Conservation (phyloP, 2,888 invertebrate genomes). For the Macrophya alboannulata region DNA sequence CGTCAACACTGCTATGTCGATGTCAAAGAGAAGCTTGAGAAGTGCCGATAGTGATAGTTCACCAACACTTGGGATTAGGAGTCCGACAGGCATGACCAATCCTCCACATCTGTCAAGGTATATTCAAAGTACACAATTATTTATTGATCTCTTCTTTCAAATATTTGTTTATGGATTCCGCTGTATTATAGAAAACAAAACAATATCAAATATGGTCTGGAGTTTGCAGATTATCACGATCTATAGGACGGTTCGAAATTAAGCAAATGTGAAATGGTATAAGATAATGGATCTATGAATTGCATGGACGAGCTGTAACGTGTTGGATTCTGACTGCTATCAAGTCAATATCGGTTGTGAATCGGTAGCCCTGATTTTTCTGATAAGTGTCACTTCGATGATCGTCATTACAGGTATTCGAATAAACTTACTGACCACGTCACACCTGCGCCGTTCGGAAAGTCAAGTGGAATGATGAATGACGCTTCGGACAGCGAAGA, state of each 20-base stretch:
- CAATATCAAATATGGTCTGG: no score
- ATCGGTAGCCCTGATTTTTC: background rate
- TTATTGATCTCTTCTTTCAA: no score
- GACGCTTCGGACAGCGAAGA: constrained; percentile 77
- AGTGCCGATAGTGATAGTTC: constrained; percentile 15
- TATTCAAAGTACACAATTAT: background rate
- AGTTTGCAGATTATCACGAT: no score
- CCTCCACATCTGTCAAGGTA: constrained; percentile 37
- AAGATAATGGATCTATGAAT: no score
- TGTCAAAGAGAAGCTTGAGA: constrained; percentile 18
- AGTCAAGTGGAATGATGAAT: constrained; percentile 69
- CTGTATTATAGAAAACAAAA: no score
- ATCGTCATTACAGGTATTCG: constrained; percentile 28
- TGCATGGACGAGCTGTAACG: no score
- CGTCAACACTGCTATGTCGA: constrained; percentile 61
- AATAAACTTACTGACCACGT: constrained; percentile 28
- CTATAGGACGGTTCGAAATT: no score
- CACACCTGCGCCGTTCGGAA: constrained; percentile 61
- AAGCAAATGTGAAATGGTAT: no score
- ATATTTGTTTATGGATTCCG: no score
- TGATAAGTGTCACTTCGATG: background rate
- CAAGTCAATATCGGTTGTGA: background rate
- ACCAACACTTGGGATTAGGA: background rate
- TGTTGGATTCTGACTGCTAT: no score
- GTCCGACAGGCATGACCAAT: constrained; percentile 20